Base-by-base conservation (phyloP, 2,797 vertebrate species). In the Mycteria americana region DNA sequence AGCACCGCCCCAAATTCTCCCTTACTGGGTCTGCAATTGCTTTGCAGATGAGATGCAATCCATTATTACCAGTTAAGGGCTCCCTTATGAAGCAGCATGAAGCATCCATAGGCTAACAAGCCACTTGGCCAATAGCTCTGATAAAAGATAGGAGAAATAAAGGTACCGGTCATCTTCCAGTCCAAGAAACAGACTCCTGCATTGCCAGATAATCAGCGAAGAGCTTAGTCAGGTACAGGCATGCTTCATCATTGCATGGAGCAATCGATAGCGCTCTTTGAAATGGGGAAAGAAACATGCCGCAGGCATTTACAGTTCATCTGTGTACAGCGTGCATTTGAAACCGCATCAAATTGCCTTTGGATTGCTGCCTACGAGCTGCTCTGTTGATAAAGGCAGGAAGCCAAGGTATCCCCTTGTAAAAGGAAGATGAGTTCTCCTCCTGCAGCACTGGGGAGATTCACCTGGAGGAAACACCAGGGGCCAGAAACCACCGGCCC, bases 341-440 rank as follows among this genome's bases (percentile, higher is more conserved):
- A 95, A 95, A 85, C 81, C 68, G 1, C 93, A 87, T 86, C 84
- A 64, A 91, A 89, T 91, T 72, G 89, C 46, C 75, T 91, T 92
- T 94, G 96, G 92, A 95, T 41, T 46, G 68, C 88, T 95, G 96
- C 95, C 90, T 84, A 43, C 0, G 0, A 96, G 60, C 81, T 77
- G 56, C 90, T 91, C 86, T 95, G 95, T 80, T 88, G 90, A 91
- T 54, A 79, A 74, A 94, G 96, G 91, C 85, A 81, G 79, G 65
- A 78, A 88, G 94, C 95, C 95, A 96, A 88, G 53, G 64, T 46
- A 50, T 87, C 87, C 85, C 68, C 68, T 95, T 1, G 2, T 23
- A 50, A 94, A 88, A 85, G 15, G 54, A 85, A 79, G 74, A 92
- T 33, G 84, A 94, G n/a, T 85, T 87, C 28, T 64, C 21, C 31